Percentiles rank a stretch among this genome's conserved stretches.
phyloP scores from a whole-genome alignment of 1,140 invertebrate genomes.

The Araneus ventricosus region DNA sequence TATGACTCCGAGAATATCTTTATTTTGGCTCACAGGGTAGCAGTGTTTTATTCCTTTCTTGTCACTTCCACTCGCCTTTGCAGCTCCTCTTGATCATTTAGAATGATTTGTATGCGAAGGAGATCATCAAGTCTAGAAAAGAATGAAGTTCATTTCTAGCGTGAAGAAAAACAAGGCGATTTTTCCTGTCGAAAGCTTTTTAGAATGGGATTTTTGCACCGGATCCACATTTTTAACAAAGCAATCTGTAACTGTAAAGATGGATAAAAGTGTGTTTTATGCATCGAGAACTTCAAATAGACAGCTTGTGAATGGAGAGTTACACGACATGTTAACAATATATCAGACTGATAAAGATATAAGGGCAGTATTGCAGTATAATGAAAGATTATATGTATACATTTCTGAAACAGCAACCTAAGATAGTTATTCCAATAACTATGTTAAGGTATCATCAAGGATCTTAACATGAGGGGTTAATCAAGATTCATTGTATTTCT shows the following conservation, averaged over 20 bases:
- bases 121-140: background rate
- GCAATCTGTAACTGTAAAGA: background rate
- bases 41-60: background rate
- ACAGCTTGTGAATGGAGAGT: too few species aligned
- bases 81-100: background rate
- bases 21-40: background rate
- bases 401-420: too few species aligned
- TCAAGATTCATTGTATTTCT: too few species aligned
- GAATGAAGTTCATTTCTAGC: background rate
- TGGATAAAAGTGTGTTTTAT: background rate
- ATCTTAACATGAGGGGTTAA: too few species aligned
- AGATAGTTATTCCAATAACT: too few species aligned
- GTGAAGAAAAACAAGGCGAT: background rate
- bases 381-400: too few species aligned
- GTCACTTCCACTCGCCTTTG: background rate
- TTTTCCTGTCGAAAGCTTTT: background rate
- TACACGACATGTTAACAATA: too few species aligned
- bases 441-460: too few species aligned
- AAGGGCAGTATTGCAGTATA: too few species aligned
- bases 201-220: background rate
- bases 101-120: background rate
- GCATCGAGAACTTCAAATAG: too few species aligned
- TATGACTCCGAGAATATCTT: slow-evolving; percentile 7
- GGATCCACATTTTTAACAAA: background rate
- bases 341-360: too few species aligned